phyloP scores from a whole-genome alignment of 2,888 invertebrate species.

The Euplexia lucipara region DNA sequence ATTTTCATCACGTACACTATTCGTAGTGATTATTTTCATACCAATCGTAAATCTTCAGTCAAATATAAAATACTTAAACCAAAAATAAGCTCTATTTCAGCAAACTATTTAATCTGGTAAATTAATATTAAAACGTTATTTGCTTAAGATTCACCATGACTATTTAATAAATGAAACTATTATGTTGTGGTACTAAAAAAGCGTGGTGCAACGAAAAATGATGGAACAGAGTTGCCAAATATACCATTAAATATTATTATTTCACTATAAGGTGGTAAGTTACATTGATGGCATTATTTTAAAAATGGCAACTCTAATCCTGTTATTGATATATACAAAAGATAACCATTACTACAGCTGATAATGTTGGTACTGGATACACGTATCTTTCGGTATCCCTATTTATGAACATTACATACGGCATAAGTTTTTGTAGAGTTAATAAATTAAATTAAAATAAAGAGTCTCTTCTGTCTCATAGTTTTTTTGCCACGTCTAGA shows the following conservation, averaged over 20 bases:
- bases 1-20: constrained; percentile 26
- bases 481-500: not conserved
- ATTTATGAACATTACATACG: not conserved
- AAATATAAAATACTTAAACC: not conserved
- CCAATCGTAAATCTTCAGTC: not conserved
- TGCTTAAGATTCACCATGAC: constrained; percentile 6
- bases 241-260: not conserved
- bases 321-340: constrained; percentile 11
- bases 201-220: constrained; percentile 34
- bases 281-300: not conserved
- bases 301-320: constrained; percentile 40
- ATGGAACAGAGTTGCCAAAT: constrained; percentile 49
- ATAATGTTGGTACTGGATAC: constrained; percentile 43
- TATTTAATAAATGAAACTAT: constrained; percentile 33
- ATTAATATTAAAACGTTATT: constrained; percentile 10
- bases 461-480: constrained; percentile 11
- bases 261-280: not conserved
- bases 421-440: not conserved
- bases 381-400: not conserved
- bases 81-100: constrained; percentile 3
- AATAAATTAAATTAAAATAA: constrained; percentile 17
- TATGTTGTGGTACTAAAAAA: constrained; percentile 34
- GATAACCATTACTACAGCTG: constrained; percentile 22
- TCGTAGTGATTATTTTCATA: constrained; percentile 2
- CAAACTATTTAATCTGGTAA: not conserved